Percentiles rank a stretch among this genome's conserved stretches.
Evolutionary conservation across 2,888 invertebrate genomes (phyloP).

Genomic region (Sesia apiformis): DNA sequence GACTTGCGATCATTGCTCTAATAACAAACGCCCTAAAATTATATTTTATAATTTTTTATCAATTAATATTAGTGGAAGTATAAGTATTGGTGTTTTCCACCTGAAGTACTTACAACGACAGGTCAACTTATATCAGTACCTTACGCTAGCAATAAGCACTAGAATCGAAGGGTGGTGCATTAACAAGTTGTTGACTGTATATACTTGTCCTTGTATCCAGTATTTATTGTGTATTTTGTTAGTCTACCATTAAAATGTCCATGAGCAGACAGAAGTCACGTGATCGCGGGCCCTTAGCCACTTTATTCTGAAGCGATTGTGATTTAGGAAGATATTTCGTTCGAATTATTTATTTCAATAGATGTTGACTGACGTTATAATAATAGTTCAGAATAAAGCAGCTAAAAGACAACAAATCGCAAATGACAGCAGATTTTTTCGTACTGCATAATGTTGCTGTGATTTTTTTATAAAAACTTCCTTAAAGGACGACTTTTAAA

Average conservation of each 20-base stretch:
- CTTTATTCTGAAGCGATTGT: constrained; percentile 35
- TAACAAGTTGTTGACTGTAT: too few species aligned
- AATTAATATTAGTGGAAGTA: too few species aligned
- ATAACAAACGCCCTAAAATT: too few species aligned
- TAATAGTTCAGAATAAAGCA: constrained; percentile 37
- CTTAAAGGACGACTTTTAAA: constrained; percentile 30
- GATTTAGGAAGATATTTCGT: constrained; percentile 12
- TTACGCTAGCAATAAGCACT: too few species aligned
- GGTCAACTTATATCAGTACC: too few species aligned
- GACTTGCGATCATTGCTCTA: too few species aligned
- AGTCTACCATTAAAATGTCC: background rate
- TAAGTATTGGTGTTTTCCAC: too few species aligned
- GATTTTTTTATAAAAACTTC: constrained; percentile 41
- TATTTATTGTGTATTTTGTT: too few species aligned
- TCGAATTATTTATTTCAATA: constrained; percentile 11
- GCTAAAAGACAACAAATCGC: constrained; percentile 21
- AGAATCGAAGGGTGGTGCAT: too few species aligned
- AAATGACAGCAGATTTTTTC: constrained; percentile 56
- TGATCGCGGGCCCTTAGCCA: constrained; percentile 25
- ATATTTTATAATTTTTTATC: too few species aligned
- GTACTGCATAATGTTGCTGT: constrained; percentile 54
- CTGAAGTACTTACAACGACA: too few species aligned
- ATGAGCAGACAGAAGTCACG: constrained; percentile 8
- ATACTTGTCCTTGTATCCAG: too few species aligned
- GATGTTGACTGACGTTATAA: constrained; percentile 34